Evolutionary conservation across 2,888 invertebrate species (phyloP).

Genomic region (Hetaerina titia): DNA sequence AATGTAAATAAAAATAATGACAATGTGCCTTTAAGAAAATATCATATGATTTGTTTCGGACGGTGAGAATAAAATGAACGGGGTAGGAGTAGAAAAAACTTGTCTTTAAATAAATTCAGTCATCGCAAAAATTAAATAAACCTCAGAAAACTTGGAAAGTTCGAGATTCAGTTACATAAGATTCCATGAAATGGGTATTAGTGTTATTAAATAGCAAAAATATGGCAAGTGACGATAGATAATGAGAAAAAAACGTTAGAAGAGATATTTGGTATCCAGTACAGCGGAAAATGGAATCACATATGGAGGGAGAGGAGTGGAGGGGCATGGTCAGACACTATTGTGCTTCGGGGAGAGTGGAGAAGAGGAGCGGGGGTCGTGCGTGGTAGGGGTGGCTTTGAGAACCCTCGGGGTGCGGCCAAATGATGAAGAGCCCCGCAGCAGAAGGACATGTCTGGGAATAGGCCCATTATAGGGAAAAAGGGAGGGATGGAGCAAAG

Average conservation of each 20-base stretch:
- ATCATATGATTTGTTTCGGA: too few relatives aligned
- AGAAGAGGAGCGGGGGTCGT: neutral
- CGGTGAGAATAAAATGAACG: too few relatives aligned
- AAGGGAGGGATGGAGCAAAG: neutral
- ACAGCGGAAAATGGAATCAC: neutral
- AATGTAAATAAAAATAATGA: too few relatives aligned
- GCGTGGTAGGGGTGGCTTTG: neutral
- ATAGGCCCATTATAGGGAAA: slow-evolving; percentile 1
- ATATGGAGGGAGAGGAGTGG: neutral
- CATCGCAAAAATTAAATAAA: too few relatives aligned
- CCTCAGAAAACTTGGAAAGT: too few relatives aligned
- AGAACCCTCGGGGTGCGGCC: neutral
- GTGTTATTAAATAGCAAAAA: neutral
- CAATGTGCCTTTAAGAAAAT: too few relatives aligned
- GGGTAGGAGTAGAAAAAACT: too few relatives aligned
- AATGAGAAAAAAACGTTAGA: neutral
- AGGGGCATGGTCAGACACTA: neutral
- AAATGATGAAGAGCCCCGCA: slow-evolving; percentile 12
- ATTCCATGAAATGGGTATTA: neutral
- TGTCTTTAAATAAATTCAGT: too few relatives aligned
- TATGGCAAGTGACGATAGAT: neutral
- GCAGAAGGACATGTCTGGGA: slow-evolving; percentile 41
- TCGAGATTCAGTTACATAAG: too few relatives aligned
- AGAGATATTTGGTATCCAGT: neutral
- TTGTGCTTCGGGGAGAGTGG: neutral